Conservation (phyloP, 2,113 vertebrate genomes). For the Rhadina sibilatrix region DNA sequence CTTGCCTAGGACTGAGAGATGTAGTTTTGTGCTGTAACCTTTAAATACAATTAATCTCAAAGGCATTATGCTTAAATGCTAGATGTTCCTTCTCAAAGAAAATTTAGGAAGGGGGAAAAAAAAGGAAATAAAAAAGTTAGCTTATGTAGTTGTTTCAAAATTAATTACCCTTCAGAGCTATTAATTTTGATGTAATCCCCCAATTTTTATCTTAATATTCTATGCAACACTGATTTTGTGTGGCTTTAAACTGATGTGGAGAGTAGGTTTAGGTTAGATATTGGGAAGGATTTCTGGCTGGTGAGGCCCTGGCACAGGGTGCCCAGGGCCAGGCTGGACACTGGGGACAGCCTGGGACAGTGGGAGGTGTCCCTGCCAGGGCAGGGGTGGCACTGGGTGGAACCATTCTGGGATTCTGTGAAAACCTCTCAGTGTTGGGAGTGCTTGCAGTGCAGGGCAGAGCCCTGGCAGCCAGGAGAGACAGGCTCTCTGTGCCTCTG, state of each 20-base stretch:
- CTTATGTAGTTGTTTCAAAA: background rate
- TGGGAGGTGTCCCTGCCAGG: background rate
- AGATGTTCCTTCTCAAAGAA: background rate
- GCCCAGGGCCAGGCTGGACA: background rate
- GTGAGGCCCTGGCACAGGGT: background rate
- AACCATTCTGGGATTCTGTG: fast-evolving
- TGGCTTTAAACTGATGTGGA: background rate
- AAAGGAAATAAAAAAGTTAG: background rate
- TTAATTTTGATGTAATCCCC: background rate
- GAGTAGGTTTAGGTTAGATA: background rate
- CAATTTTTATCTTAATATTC: background rate
- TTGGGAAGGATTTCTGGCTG: background rate
- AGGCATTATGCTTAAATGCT: background rate
- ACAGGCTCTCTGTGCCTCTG: fast-evolving
- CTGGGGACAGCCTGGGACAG: background rate
- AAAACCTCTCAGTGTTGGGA: background rate
- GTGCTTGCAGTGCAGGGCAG: background rate
- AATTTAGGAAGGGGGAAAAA: background rate
- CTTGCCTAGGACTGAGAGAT: background rate
- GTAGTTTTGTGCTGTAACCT: slow-evolving; percentile 14
- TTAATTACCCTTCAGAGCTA: background rate
- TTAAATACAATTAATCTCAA: background rate
- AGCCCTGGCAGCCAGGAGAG: fast-evolving
- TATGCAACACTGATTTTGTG: background rate
- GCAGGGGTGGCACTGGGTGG: background rate